These are phyloP conservation scores for Thera britannica DNA, from an alignment of 2,888 invertebrate species.

Conservation along the genomic window DNA sequence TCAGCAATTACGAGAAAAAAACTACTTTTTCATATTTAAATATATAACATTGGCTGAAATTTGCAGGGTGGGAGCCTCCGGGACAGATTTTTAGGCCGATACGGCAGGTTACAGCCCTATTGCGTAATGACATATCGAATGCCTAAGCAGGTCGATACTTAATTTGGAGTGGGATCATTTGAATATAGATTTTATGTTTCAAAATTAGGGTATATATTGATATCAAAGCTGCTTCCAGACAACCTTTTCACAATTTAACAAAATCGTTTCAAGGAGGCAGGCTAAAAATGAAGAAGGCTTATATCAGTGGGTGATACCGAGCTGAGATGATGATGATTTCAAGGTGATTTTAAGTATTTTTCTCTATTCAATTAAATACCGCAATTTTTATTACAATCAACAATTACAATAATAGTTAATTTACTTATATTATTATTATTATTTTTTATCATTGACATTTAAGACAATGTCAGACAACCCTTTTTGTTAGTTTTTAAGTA, in stretches of 20 bases:
- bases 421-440: too few species aligned
- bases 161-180: constrained; percentile 18
- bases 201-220: constrained; percentile 6
- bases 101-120: constrained; percentile 24
- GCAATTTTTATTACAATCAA: too few species aligned
- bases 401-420: too few species aligned
- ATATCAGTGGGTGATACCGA: too few species aligned
- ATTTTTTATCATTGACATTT: too few species aligned
- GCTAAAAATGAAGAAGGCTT: too few species aligned
- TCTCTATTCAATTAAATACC: too few species aligned
- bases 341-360: too few species aligned
- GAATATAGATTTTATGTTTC: constrained; percentile 6
- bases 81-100: constrained; percentile 29
- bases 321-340: too few species aligned
- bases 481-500: too few species aligned
- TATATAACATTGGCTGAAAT: constrained; percentile 37
- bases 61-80: constrained; percentile 32
- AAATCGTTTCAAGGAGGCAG: too few species aligned
- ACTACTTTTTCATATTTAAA: constrained; percentile 28
- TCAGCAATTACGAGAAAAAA: constrained; percentile 23
- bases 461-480: too few species aligned
- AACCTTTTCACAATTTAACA: not conserved
- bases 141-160: not conserved
- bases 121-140: constrained; percentile 15
- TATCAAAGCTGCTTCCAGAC: not conserved